Evolutionary conservation across 2,797 vertebrate genomes (phyloP).

Genomic region (Yasuhikotakia modesta): DNA sequence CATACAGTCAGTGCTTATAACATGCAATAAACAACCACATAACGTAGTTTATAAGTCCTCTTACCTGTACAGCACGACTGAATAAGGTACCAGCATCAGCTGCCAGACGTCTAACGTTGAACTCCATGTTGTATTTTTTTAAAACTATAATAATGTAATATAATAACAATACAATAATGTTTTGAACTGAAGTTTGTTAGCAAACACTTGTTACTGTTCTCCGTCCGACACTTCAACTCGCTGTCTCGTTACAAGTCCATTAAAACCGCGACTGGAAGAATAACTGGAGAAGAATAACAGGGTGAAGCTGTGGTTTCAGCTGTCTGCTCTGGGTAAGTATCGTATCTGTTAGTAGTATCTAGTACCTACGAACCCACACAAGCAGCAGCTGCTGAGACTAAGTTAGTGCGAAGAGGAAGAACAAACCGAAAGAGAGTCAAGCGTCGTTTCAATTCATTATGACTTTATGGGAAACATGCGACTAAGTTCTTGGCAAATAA

Average conservation of each 20-base stretch:
- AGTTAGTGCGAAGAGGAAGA: conserved; percentile 11
- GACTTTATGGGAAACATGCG: neutral
- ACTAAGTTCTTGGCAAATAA: no score
- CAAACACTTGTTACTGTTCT: conserved; percentile 11
- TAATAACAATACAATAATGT: no score
- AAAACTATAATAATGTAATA: neutral
- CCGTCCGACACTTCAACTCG: no score
- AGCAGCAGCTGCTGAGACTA: conserved; percentile 19
- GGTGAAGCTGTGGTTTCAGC: no score
- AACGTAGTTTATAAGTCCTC: neutral
- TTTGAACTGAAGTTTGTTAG: conserved; percentile 8
- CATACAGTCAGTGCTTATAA: neutral
- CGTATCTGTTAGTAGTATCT: no score
- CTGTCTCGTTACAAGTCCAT: no score
- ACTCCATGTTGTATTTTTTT: conserved; percentile 78
- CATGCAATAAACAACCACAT: neutral
- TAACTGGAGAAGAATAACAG: no score
- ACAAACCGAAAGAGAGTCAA: neutral
- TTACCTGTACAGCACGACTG: conserved; percentile 89
- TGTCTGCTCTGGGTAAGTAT: no score
- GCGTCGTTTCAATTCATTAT: neutral
- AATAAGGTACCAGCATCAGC: conserved; percentile 91
- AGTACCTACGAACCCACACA: no score
- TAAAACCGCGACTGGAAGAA: no score
- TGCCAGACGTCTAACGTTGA: conserved; percentile 86